Base-by-base conservation (phyloP, 2,113 vertebrate species). In the Oryzias curvinotus region DNA sequence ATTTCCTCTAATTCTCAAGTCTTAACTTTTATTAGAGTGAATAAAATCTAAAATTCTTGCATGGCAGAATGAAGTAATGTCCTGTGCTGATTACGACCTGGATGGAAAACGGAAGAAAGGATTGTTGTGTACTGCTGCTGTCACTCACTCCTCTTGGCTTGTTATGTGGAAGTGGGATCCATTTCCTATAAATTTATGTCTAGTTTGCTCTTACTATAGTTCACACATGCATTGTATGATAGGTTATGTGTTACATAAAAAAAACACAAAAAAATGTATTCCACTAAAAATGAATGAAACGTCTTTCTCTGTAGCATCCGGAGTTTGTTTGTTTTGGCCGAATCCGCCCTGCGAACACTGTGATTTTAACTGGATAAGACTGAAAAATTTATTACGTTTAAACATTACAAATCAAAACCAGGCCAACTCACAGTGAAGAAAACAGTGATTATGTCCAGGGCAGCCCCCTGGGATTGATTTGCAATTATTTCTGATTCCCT, bases 321-420 rank as follows among this genome's bases (percentile, higher is more conserved):
- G 50, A 66, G 71, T 82, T 82, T 91, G 86, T 90, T 90, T 85
- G 75, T 64, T 55, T 90, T 90, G 87, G 88, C 83, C 51, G 8
- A 19, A 3, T 52, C 46, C 55, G 60, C 65, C 56, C 21, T 79
- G 73, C 78, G 79, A 84, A 80, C 75, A 59, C 53, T 81, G 49
- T 74, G 78, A 85, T 83, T 84, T 76, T 54, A 42, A 63, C 68
- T 45, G 56, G 71, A 67, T 65, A 80, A 59, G 61, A 52, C 26
- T 68, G 21, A 73, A 51, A 71, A 66, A 79, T 83, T 17, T 73
- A 79, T 85, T 72, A 62, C 53, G 78, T 82, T 78, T 77, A 75
- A 79, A 75, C 63, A 60, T 68, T 50, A 74, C 70, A 75, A 84
- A 89, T 83, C 59, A 66, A 70, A 75, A 49, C 36, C 74, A 80